Evolutionary conservation across 2,888 invertebrate genomes (phyloP).

Genomic region (Neoaliturus tenellus): DNA sequence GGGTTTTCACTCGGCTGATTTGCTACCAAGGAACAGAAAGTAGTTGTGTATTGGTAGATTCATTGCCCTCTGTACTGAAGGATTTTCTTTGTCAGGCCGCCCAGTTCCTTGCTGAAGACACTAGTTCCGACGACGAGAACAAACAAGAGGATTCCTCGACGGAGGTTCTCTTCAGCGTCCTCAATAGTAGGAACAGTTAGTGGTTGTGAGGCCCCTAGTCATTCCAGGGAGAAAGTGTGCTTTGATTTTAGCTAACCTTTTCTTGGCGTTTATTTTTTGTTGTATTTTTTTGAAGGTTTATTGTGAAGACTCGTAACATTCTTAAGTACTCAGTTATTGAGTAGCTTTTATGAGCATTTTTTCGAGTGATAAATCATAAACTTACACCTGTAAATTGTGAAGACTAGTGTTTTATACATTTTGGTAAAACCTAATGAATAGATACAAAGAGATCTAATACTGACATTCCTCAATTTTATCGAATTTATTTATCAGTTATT

Average conservation of each 20-base stretch:
- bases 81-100: constrained; percentile 45
- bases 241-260: too few relatives aligned
- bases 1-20: too few relatives aligned
- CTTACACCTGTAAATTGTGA: too few relatives aligned
- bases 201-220: neutral
- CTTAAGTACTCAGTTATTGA: too few relatives aligned
- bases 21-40: too few relatives aligned
- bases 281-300: too few relatives aligned
- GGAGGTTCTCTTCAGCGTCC: constrained; percentile 66
- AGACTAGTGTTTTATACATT: neutral
- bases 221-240: neutral
- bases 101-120: constrained; percentile 61
- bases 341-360: too few relatives aligned
- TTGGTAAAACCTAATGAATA: neutral
- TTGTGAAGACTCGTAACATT: too few relatives aligned
- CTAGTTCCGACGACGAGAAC: constrained; percentile 61
- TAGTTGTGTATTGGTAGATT: too few relatives aligned
- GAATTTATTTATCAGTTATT: neutral
- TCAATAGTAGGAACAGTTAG: constrained; percentile 65
- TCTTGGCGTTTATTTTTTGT: too few relatives aligned
- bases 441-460: neutral
- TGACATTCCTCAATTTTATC: neutral
- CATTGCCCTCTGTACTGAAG: neutral
- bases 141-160: constrained; percentile 65
- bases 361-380: too few relatives aligned